Conservation (phyloP, 2,113 vertebrate species). For the Serilophus lunatus region DNA sequence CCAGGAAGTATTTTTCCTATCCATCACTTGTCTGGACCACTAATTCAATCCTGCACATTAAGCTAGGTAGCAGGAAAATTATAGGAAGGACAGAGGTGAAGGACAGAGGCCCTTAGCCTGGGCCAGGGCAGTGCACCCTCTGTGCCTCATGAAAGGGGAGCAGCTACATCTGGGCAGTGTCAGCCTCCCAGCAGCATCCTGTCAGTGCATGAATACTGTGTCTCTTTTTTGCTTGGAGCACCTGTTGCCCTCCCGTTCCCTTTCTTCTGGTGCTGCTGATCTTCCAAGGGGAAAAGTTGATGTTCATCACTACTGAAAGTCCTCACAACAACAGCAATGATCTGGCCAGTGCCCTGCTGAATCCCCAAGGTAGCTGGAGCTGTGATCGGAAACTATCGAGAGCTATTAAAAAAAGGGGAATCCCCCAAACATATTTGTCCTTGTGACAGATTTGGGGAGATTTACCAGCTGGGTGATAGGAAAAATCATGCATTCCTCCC, state of each 20-base stretch:
- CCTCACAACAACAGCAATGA: not conserved
- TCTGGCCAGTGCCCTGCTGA: not conserved
- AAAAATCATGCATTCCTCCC: not conserved
- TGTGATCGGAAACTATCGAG: not conserved
- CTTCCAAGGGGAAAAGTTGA: not conserved
- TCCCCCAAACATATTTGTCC: not conserved
- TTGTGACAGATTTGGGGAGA: not conserved
- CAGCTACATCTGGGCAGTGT: not conserved
- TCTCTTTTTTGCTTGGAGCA: not conserved
- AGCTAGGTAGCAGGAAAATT: not conserved
- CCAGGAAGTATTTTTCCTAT: not conserved
- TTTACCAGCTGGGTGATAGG: not conserved
- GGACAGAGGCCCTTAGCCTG: not conserved
- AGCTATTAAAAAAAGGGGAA: not conserved
- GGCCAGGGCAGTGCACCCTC: not conserved
- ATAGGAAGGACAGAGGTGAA: not conserved
- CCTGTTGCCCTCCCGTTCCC: fast-evolving
- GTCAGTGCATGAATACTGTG: fast-evolving
- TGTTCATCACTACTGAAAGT: not conserved
- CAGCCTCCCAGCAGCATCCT: not conserved
- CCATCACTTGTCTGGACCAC: not conserved
- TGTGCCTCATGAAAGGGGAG: not conserved
- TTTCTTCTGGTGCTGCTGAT: not conserved
- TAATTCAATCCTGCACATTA: not conserved
- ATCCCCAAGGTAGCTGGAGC: not conserved